Evolutionary conservation across 2,113 vertebrate species (phyloP).

Genomic region (Toxotes chatareus): DNA sequence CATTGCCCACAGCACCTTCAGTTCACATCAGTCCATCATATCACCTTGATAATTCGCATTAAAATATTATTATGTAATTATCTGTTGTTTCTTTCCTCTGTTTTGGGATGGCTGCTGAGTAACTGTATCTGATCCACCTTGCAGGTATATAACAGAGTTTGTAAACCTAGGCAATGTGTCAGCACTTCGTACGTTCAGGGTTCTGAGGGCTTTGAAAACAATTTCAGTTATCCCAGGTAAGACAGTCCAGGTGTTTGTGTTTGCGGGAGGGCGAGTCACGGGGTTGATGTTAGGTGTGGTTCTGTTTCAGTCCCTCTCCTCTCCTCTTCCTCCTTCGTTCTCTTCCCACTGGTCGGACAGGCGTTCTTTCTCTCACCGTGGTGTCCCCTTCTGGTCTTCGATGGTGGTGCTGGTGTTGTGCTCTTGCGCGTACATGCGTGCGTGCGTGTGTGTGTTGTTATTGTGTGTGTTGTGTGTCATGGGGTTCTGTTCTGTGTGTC

Average conservation of each 20-base stretch:
- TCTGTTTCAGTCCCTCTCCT: constrained; percentile 73
- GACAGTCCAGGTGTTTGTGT: constrained; percentile 84
- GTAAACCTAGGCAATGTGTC: constrained; percentile 99
- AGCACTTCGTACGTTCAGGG: constrained; percentile 99
- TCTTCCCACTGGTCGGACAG: constrained; percentile 83
- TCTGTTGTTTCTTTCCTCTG: constrained; percentile 54
- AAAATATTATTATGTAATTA: constrained; percentile 45
- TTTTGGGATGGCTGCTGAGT: constrained; percentile 73
- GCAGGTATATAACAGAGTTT: constrained; percentile 99
- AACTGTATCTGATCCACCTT: constrained; percentile 89
- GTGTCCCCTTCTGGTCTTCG: constrained; percentile 86
- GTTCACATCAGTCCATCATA: constrained; percentile 11
- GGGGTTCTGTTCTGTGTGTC: constrained; percentile 97
- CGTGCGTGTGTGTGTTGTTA: constrained; percentile 81
- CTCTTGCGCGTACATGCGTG: constrained; percentile 86
- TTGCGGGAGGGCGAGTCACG: constrained; percentile 73
- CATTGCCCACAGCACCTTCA: constrained; percentile 14
- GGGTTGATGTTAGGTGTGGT: constrained; percentile 94
- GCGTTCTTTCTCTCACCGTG: constrained; percentile 82
- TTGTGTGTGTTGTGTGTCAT: constrained; percentile 88
- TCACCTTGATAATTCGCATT: constrained; percentile 22
- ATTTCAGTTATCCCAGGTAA: constrained; percentile 99
- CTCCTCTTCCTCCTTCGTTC: constrained; percentile 68
- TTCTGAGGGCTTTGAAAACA: constrained; percentile 99
- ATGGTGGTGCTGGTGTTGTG: constrained; percentile 87